A percentile compares a stretch with the other conserved stretches of the same genome.
phyloP scores from a whole-genome alignment of 2,113 vertebrate genomes.

The Labeo catla region DNA sequence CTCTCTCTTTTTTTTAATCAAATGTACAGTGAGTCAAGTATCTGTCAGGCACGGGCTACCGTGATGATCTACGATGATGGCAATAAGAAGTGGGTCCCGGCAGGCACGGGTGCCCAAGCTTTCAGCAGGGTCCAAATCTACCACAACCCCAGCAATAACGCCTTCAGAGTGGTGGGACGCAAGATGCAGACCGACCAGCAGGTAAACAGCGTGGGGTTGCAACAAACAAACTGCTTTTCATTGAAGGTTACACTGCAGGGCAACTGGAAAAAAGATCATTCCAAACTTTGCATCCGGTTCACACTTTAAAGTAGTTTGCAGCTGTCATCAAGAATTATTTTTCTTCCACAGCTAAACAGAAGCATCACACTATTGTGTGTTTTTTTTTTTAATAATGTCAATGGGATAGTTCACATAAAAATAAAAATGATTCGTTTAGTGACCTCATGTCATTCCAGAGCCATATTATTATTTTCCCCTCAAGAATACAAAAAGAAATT shows the following conservation, averaged over 20 bases:
- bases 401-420: background rate
- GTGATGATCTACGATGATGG: conserved; percentile 90
- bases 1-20: background rate
- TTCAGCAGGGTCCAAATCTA: conserved; percentile 92
- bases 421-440: fast-evolving
- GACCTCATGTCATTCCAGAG: background rate
- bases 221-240: background rate
- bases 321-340: background rate
- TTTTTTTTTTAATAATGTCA: background rate
- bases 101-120: conserved; percentile 80
- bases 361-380: background rate
- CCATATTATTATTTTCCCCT: background rate
- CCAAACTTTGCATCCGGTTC: background rate
- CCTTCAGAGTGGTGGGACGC: conserved; percentile 88
- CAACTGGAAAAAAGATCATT: background rate
- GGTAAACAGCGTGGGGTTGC: conserved; percentile 66
- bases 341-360: background rate
- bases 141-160: conserved; percentile 83
- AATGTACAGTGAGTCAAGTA: conserved; percentile 80
- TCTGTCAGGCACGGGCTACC: conserved; percentile 88
- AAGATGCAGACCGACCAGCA: conserved; percentile 90
- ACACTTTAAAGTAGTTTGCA: background rate
- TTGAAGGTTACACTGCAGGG: background rate
- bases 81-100: conserved; percentile 88
- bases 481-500: background rate